Evolutionary conservation across 1,140 invertebrate genomes (phyloP).

Genomic region (Drosophila pandora): DNA sequence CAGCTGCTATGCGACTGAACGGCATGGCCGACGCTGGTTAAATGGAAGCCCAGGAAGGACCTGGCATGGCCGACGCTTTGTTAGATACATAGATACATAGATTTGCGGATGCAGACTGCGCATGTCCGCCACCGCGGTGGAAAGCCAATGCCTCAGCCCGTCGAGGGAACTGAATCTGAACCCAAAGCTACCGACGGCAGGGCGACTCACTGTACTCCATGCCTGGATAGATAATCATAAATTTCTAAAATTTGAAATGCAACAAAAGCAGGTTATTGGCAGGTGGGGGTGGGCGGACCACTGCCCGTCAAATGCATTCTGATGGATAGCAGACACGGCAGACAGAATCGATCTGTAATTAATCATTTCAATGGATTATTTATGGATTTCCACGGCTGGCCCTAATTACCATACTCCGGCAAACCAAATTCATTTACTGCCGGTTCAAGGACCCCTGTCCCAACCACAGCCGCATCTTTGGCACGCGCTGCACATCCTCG

Average conservation of each 20-base stretch:
- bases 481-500: constrained; percentile 30
- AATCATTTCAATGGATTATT: constrained; percentile 80
- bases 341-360: constrained; percentile 62
- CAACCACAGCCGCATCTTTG: constrained; percentile 3
- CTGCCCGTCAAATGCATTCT: constrained; percentile 14
- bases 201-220: constrained; percentile 25
- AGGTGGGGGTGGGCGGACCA: constrained; percentile 14
- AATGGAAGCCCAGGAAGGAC: constrained; percentile 55
- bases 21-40: constrained; percentile 71
- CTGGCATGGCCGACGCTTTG: constrained; percentile 58
- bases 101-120: constrained; percentile 39
- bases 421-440: constrained; percentile 22
- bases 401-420: constrained; percentile 51
- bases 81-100: constrained; percentile 58
- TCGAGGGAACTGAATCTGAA: constrained; percentile 10
- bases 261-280: constrained; percentile 30
- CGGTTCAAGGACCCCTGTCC: constrained; percentile 16
- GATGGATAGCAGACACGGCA: constrained; percentile 64
- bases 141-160: not conserved
- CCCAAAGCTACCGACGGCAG: constrained; percentile 57
- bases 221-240: constrained; percentile 68
- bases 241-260: constrained; percentile 61
- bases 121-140: constrained; percentile 20
- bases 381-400: constrained; percentile 64
- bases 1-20: constrained; percentile 63